Conservation (phyloP, 2,888 invertebrate genomes). For the Euproctis similis region DNA sequence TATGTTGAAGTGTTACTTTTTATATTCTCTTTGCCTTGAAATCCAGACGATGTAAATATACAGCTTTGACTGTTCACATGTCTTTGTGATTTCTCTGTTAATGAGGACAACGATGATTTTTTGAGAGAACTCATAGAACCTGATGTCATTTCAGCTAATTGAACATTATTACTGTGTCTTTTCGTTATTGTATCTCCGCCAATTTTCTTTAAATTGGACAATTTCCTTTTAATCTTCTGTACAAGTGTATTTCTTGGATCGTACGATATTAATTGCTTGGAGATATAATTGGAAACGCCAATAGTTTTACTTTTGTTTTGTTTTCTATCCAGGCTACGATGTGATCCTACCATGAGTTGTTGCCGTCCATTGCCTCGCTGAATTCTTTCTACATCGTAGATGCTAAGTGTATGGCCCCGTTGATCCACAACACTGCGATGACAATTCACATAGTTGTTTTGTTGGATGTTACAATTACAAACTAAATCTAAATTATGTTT, state of each 20-base stretch:
- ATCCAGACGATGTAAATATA: constrained; percentile 54
- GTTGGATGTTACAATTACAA: constrained; percentile 66
- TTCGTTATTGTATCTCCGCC: constrained; percentile 64
- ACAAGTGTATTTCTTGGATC: constrained; percentile 66
- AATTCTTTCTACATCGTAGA: constrained; percentile 64
- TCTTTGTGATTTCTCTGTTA: constrained; percentile 61
- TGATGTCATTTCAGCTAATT: constrained; percentile 66
- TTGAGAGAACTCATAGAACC: constrained; percentile 63
- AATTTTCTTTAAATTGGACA: constrained; percentile 69
- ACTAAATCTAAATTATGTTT: constrained; percentile 64
- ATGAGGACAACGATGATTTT: constrained; percentile 65
- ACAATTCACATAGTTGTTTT: constrained; percentile 61
- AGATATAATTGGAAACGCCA: constrained; percentile 67
- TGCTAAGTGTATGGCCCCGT: constrained; percentile 60
- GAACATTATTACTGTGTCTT: constrained; percentile 67
- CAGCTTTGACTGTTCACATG: constrained; percentile 65
- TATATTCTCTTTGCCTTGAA: constrained; percentile 55
- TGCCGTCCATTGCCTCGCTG: constrained; percentile 56
- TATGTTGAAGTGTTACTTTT: constrained; percentile 59
- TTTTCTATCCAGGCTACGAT: constrained; percentile 68
- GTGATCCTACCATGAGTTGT: constrained; percentile 50
- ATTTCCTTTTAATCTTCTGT: constrained; percentile 69
- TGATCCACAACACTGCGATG: constrained; percentile 49
- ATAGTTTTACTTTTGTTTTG: constrained; percentile 63
- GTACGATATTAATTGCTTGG: constrained; percentile 68